A percentile compares a stretch with the other conserved stretches of the same genome.
Evolutionary conservation across 2,797 vertebrate species (phyloP).

Genomic region (Sebastes goodei): DNA sequence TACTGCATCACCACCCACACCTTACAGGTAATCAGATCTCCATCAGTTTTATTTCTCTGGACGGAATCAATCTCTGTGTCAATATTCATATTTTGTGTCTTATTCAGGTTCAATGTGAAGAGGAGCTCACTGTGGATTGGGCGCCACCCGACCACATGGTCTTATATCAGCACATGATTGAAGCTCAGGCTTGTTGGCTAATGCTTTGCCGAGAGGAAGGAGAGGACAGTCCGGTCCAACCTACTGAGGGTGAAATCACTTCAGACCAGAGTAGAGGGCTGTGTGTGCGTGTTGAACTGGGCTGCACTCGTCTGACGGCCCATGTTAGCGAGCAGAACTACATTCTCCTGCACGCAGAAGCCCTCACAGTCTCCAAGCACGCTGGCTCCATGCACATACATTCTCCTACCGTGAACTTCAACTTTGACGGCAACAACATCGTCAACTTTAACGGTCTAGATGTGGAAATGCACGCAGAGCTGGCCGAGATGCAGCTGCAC

Average conservation of each 20-base stretch:
- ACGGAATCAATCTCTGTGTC: background rate
- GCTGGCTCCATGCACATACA: conserved; percentile 78
- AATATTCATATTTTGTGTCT: background rate
- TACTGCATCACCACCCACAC: conserved; percentile 88
- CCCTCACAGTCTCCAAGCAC: conserved; percentile 82
- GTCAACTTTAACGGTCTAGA: conserved; percentile 88
- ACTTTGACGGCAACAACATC: conserved; percentile 94
- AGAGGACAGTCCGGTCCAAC: background rate
- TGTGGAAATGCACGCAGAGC: conserved; percentile 84
- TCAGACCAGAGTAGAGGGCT: conserved; percentile 67
- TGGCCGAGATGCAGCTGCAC: conserved; percentile 88
- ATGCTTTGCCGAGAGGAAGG: conserved; percentile 67
- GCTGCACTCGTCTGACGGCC: conserved; percentile 83
- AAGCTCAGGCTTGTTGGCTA: conserved; percentile 84
- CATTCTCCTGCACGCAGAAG: conserved; percentile 86
- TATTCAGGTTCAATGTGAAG: conserved; percentile 81
- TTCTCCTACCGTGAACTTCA: conserved; percentile 86
- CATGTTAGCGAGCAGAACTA: conserved; percentile 88
- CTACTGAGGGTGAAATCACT: background rate
- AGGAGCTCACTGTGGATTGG: conserved; percentile 88
- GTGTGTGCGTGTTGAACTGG: conserved; percentile 85
- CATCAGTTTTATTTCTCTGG: background rate
- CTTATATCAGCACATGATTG: conserved; percentile 90
- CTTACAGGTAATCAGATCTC: conserved; percentile 85
- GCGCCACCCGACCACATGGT: conserved; percentile 94